Base-by-base conservation (phyloP, 2,888 invertebrate genomes). In the Andrena marginata region DNA sequence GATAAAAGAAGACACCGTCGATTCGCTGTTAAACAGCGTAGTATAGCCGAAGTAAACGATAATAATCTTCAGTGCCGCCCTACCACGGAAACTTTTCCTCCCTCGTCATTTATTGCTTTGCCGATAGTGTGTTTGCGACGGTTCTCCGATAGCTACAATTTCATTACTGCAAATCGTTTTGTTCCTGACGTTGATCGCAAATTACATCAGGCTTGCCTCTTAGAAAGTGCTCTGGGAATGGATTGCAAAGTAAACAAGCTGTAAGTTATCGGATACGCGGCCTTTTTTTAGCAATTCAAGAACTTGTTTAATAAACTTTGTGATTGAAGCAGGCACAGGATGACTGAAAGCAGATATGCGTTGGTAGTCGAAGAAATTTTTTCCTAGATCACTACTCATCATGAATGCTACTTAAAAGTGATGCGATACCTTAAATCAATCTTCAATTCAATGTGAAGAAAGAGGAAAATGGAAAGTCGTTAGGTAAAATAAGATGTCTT, bases 101-200 rank as follows among this genome's bases (percentile, higher is more conserved):
- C 20, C 1, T 2, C 6, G 20, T 56, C 62, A 67, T 72, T 80
- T 71, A 56, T 67, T 62, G 65, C 67, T 67, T 71, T 49, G 31
- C 54, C 54, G 33, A 77, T 48, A 49, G 23, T 29, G 4, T 13
- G 31, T 48, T 42, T 42, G 20, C 62, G 31, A 67, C n/a, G 20
- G 35, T 67, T 49, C 10, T 51, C 26, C 60, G n/a, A 33, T 72
- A 65, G 2, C 68, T 56, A 42, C 42, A 35, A 65, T 74, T 74
- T 56, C 65, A 74, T 74, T 42, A 75, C 5, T 10, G 51, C 48
- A 68, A 65, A 51, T 68, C 59, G 67, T 26, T 60, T 74, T 59
- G 64, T 56, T 51, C 48, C 72, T 51, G 54, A 51, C 63, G 35
- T 65, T 56, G 26, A 65, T 65, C 42, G 73, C 20, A 23, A 56